These are phyloP conservation scores for Willisornis vidua DNA, from an alignment of 2,113 vertebrate species.

Conservation along the genomic window DNA sequence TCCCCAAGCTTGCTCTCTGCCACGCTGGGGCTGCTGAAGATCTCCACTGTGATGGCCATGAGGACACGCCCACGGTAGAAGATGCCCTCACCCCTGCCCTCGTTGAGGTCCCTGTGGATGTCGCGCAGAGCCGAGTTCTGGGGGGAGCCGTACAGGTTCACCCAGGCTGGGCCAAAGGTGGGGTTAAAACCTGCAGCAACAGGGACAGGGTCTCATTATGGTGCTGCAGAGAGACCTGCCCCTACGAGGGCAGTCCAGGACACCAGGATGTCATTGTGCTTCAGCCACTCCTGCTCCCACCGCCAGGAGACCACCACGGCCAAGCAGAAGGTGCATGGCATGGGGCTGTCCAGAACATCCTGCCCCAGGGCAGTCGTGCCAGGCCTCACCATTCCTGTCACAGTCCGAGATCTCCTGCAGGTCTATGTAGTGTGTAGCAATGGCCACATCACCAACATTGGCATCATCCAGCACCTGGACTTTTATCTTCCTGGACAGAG, in stretches of 20 bases:
- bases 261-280: accelerated
- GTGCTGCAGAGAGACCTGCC: not conserved
- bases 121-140: constrained; percentile 84
- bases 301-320: not conserved
- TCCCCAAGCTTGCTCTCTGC: constrained; percentile 67
- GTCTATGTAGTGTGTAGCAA: constrained; percentile 90
- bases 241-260: not conserved
- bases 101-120: constrained; percentile 84
- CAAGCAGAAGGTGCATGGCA: not conserved
- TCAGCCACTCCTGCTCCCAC: not conserved
- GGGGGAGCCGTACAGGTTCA: constrained; percentile 91
- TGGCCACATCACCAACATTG: constrained; percentile 80
- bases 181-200: constrained; percentile 84
- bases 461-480: constrained; percentile 88
- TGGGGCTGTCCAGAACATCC: not conserved
- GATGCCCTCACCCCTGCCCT: constrained; percentile 86
- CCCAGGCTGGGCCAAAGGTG: constrained; percentile 89
- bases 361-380: not conserved
- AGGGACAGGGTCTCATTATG: not conserved
- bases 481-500: constrained; percentile 86
- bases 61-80: constrained; percentile 90
- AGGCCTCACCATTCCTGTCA: constrained; percentile 83
- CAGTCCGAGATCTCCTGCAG: constrained; percentile 89
- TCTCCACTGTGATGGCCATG: constrained; percentile 80
- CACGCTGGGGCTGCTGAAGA: constrained; percentile 75